Conservation (phyloP, 2,888 invertebrate genomes). For the Drosophila anomelani region DNA sequence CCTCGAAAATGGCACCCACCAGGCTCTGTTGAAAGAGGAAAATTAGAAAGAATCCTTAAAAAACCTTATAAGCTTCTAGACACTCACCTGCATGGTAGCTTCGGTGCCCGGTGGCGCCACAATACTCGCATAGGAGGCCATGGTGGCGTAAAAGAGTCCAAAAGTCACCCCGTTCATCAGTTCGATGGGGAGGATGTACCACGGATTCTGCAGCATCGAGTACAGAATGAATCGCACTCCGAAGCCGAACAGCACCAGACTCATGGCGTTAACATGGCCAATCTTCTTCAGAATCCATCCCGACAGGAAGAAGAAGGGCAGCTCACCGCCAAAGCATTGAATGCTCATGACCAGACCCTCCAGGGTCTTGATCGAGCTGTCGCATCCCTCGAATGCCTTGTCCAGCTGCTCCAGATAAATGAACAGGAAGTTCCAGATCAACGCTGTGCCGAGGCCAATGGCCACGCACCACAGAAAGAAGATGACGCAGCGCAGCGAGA, state of each 20-base stretch:
- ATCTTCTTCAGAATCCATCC: slow-evolving; percentile 90
- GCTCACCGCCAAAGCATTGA: slow-evolving; percentile 93
- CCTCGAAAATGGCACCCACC: slow-evolving; percentile 94
- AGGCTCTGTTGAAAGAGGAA: slow-evolving; percentile 87
- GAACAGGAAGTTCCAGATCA: slow-evolving; percentile 95
- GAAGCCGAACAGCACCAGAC: slow-evolving; percentile 91
- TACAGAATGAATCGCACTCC: slow-evolving; percentile 93
- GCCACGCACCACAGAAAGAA: slow-evolving; percentile 93
- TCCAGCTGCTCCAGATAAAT: slow-evolving; percentile 93
- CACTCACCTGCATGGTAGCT: slow-evolving; percentile 91
- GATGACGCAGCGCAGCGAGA: slow-evolving; percentile 88
- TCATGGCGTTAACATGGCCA: slow-evolving; percentile 93
- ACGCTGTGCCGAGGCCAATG: slow-evolving; percentile 93
- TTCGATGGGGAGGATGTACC: slow-evolving; percentile 94
- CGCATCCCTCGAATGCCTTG: slow-evolving; percentile 81
- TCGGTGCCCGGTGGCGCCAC: slow-evolving; percentile 93
- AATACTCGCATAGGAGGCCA: slow-evolving; percentile 94
- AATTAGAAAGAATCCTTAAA: not conserved
- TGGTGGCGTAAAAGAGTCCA: slow-evolving; percentile 94
- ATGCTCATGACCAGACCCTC: slow-evolving; percentile 91
- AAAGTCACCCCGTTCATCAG: slow-evolving; percentile 94
- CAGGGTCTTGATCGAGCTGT: slow-evolving; percentile 89
- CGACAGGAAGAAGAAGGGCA: slow-evolving; percentile 94
- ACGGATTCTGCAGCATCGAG: slow-evolving; percentile 91
- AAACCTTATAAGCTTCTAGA: not conserved